Base-by-base conservation (phyloP, 2,888 invertebrate genomes). In the Dusona sp. region DNA sequence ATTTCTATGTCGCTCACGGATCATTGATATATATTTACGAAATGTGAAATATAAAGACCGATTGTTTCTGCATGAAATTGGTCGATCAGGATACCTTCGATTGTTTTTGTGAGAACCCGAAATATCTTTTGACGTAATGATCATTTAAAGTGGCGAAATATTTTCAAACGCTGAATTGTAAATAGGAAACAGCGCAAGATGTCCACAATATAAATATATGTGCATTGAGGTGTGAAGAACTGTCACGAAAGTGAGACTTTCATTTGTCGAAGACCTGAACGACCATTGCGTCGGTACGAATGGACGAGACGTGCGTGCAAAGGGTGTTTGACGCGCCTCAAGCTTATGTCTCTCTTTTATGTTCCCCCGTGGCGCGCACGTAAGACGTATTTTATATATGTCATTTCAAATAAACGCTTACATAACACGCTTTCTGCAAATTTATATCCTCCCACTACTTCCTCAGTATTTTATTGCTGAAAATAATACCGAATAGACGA, bases 261-360 rank as follows among this genome's bases (percentile, higher is more conserved):
- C 64, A 36, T 72, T 73, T 51, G 72, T 36, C 73, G 73, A 54
- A 38, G 73, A 38, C 38, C 42, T 7, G 70, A 72, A 72, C 64
- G 83, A 78, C 77, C 83, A 83, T 78, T 45, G 77, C 51, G 75
- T 72, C 83, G 83, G 70, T 74, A 61, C 45, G 25, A 45, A 61
- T 61, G 61, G 13, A 48, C 11, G 67, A 65, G 54, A 64, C 42
- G 79, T 67, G 64, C 68, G 65, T 70, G 73, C 65, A 64, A 79
- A 29, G 54, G 79, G 79, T 67, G 83, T 61, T 67, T 42, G 51
- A 83, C 74, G 70, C 79, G 67, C 79, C 72, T 67, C 83, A 48
- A 48, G 80, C 42, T 36, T 70, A 65, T 51, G 36, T 72, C 51
- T 80, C 79, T 33, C 70, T 29, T 61, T 68, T 78, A 67, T 54